Evolutionary conservation across 2,888 invertebrate genomes (phyloP).

Genomic region (Coenonympha glycerion): DNA sequence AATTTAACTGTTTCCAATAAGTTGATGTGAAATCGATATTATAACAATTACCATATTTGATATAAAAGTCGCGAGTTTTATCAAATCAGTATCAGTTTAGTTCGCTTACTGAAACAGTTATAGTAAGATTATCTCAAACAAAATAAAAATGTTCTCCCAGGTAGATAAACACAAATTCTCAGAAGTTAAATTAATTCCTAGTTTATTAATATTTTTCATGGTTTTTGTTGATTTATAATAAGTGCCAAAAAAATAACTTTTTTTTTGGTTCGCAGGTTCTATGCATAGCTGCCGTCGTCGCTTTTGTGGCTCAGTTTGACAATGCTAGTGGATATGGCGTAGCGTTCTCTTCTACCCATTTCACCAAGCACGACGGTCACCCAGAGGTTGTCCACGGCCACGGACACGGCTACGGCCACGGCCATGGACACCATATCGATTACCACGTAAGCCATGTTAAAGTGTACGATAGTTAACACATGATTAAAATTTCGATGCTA

Average conservation of each 20-base stretch:
- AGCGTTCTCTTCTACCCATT: constrained; percentile 52
- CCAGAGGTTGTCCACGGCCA: constrained; percentile 42
- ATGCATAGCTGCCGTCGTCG: constrained; percentile 8
- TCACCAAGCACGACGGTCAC: constrained; percentile 50
- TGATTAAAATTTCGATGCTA: not conserved
- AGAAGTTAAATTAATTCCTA: no score
- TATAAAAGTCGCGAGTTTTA: constrained; percentile 7
- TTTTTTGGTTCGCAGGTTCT: constrained; percentile 10
- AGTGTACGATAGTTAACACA: not conserved
- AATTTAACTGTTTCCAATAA: not conserved
- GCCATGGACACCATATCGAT: constrained; percentile 39
- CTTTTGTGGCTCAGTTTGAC: constrained; percentile 27
- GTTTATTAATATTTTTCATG: no score
- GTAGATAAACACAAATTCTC: constrained; percentile 1
- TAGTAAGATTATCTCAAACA: not conserved
- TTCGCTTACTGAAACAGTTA: constrained; percentile 9
- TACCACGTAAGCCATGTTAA: constrained; percentile 26
- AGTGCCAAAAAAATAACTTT: no score
- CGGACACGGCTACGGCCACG: no score
- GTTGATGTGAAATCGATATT: constrained; percentile 10
- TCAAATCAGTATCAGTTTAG: constrained; percentile 8
- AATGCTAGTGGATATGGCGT: constrained; percentile 29
- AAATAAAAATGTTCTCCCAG: constrained; percentile 7
- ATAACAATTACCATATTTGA: constrained; percentile 4
- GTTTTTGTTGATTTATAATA: no score